Evolutionary conservation across 37 sponge, comb jelly and placozoan genomes (phyloP), one percentile per base, ranked within the genome.

Genomic region (Spongilla lacustris): DNA sequence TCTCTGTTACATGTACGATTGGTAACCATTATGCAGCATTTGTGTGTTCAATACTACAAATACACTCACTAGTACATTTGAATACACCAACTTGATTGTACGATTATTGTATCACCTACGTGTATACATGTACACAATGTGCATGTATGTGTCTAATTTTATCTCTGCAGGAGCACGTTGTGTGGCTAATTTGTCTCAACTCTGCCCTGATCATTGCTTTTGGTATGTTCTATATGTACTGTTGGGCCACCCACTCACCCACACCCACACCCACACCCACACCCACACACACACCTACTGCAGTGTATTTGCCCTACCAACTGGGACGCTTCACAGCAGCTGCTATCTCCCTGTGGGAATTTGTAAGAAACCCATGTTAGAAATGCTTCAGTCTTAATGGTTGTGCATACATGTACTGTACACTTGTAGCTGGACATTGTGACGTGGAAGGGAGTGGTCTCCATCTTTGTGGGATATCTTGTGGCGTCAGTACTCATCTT

Each of bases 141-240:
- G 17, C 24, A 29, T 46, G 33, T 79, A 38, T 85, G 34, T n/a
- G 48, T 77, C 46, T 78, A 68, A 34, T n/a, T n/a, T n/a, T 36
- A n/a, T 32, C 22, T 77, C 26, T 36, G 27, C 76, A 93, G 94
- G 96, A 96, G 68, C 96, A 96, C 81, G 96, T 94, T 19, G 4
- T 96, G 71, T 96, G 96, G 96, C 77, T 96, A 69, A 89, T 96
- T 11, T 85, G 84, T 66, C 80, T 96, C 41, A 89, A 85, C 35
- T 78, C 92, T 32, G 68, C 80, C 4, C 75, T 94, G 46, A 86
- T 96, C 24, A 58, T 96, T 41, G 35, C 83, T 0, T 91, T 96
- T 78, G 95, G 96, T 96, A 34, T 92, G 96, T 69, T 1, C 22
- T 32, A 23, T 11, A n/a, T n/a, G n/a, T n/a, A n/a, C n/a, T n/a